Evolutionary conservation across 2,888 invertebrate species (phyloP).

Genomic region (Yponomeuta sedellus): DNA sequence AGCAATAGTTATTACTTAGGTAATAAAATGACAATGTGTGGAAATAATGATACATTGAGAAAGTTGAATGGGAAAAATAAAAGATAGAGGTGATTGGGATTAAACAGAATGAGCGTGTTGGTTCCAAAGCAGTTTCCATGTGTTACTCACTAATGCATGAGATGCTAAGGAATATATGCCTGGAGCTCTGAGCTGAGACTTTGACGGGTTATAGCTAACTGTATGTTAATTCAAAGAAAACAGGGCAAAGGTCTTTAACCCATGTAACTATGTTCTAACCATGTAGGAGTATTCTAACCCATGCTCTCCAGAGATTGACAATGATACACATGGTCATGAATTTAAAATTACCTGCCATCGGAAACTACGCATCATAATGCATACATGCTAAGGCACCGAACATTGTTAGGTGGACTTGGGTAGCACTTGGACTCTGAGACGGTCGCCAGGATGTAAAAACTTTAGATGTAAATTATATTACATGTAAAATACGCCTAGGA

Average conservation of each 20-base stretch:
- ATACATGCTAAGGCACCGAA: too few relatives aligned
- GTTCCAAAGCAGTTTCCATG: slow-evolving; percentile 1
- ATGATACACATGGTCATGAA: neutral
- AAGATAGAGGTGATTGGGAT: neutral
- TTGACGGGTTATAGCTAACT: neutral
- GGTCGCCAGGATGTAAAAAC: too few relatives aligned
- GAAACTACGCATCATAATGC: too few relatives aligned
- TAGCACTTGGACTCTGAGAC: too few relatives aligned
- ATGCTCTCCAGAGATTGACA: neutral
- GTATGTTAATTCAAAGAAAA: neutral
- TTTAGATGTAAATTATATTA: too few relatives aligned
- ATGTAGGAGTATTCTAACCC: neutral
- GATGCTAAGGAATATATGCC: neutral
- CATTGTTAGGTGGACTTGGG: too few relatives aligned
- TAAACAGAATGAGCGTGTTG: neutral
- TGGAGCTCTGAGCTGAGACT: slow-evolving; percentile 6
- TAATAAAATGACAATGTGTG: slow-evolving; percentile 9
- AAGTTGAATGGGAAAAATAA: neutral
- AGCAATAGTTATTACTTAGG: neutral
- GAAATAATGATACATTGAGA: neutral
- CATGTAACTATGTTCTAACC: neutral
- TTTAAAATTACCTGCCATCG: neutral
- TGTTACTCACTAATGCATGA: slow-evolving; percentile 8
- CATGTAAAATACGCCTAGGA: too few relatives aligned
- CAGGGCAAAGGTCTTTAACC: neutral